Evolutionary conservation across 2,888 invertebrate species (phyloP).

Genomic region (Emesis russula): DNA sequence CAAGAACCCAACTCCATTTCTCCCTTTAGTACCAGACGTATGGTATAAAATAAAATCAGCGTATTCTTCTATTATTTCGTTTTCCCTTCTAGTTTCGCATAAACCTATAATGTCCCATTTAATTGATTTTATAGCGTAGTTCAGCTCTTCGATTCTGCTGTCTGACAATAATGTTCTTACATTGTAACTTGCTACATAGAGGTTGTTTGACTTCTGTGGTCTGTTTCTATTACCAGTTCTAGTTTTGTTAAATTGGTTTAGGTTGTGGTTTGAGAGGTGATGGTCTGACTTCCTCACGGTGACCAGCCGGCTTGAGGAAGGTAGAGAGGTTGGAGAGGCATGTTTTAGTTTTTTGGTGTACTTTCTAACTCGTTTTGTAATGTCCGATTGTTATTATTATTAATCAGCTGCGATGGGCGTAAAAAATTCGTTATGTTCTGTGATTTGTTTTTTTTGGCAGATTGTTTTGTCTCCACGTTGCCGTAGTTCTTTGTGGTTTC

Average conservation of each 20-base stretch:
- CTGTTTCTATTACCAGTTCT: constrained; percentile 50
- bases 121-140: constrained; percentile 48
- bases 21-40: constrained; percentile 60
- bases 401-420: constrained; percentile 6
- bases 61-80: constrained; percentile 76
- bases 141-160: constrained; percentile 42
- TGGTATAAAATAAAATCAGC: constrained; percentile 77
- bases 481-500: neutral
- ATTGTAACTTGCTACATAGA: constrained; percentile 20
- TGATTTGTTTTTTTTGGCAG: constrained; percentile 58
- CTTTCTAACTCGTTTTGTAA: neutral
- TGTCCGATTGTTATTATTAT: neutral
- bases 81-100: constrained; percentile 72
- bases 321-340: neutral
- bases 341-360: neutral
- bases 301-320: neutral
- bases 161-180: constrained; percentile 52
- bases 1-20: constrained; percentile 78
- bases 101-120: constrained; percentile 81
- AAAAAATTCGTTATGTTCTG: constrained; percentile 59
- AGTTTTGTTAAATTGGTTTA: constrained; percentile 5
- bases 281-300: constrained; percentile 46
- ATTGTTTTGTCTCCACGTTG: neutral
- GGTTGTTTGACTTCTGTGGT: constrained; percentile 26
- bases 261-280: constrained; percentile 39